Conservation (phyloP, 2,888 invertebrate genomes). For the Polydesmus complanatus region DNA sequence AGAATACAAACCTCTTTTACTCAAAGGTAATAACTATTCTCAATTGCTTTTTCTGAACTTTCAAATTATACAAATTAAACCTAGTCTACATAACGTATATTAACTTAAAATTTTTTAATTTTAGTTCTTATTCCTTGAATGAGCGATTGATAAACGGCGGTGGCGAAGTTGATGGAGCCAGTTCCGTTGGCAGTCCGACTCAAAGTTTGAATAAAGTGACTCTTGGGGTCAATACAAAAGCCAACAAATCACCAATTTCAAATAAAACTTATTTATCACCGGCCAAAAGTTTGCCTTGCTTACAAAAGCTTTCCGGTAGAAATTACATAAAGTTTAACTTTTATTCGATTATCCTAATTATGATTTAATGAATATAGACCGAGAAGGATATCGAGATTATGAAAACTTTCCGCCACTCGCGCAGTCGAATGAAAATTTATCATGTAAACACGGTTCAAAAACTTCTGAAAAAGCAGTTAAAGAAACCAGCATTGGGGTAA, state of each 20-base stretch:
- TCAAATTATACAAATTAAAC: no score
- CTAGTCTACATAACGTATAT: background rate
- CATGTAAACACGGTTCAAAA: no score
- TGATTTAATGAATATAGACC: slow-evolving; percentile 3
- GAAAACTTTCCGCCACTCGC: slow-evolving; percentile 6
- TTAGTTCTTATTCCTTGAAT: slow-evolving; percentile 5
- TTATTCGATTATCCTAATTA: no score
- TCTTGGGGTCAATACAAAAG: background rate
- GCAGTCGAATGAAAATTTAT: background rate
- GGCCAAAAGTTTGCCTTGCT: slow-evolving; percentile 11
- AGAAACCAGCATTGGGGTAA: no score
- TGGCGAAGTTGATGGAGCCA: slow-evolving; percentile 27
- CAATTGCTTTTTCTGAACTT: no score
- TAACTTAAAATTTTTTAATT: background rate
- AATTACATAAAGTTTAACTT: no score
- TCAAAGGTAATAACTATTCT: slow-evolving; percentile 5
- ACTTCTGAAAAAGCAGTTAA: no score
- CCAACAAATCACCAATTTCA: no score
- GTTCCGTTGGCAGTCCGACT: slow-evolving; percentile 26
- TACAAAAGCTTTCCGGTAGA: slow-evolving; percentile 4
- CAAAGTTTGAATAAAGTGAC: slow-evolving; percentile 19
- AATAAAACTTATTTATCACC: background rate
- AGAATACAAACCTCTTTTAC: background rate
- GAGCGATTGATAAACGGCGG: slow-evolving; percentile 15
- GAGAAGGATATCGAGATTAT: slow-evolving; percentile 10